Conservation (phyloP, 2,888 invertebrate species). For the Heliconius cydno region DNA sequence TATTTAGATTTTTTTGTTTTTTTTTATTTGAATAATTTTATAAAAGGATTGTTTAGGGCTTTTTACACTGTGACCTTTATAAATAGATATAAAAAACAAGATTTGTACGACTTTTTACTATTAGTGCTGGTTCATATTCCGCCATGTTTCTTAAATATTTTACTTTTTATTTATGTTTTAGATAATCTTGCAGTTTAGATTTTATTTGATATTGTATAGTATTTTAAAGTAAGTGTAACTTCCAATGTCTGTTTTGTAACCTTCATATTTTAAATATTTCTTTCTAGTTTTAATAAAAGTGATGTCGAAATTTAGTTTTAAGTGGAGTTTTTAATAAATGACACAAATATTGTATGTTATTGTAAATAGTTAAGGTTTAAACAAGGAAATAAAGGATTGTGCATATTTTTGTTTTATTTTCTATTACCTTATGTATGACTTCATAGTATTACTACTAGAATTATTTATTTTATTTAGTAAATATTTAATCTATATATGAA, state of each 20-base stretch:
- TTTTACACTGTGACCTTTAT: not conserved
- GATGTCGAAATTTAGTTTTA: conserved; percentile 35
- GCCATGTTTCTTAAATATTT: not conserved
- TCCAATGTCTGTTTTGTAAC: conserved; percentile 31
- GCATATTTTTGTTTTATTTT: conserved; percentile 41
- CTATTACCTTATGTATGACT: not conserved
- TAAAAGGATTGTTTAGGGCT: not conserved
- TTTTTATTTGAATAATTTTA: conserved; percentile 8
- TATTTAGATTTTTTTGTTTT: not conserved
- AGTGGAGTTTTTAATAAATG: conserved; percentile 50
- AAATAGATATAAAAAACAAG: not conserved
- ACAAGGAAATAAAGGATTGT: conserved; percentile 57
- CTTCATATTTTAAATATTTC: conserved; percentile 24
- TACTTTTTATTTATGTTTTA: conserved; percentile 21
- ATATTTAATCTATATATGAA: not conserved
- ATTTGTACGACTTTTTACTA: not conserved
- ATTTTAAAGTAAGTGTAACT: conserved; percentile 24
- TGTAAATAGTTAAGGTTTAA: conserved; percentile 55
- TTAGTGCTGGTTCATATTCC: conserved; percentile 8
- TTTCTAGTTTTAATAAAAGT: conserved; percentile 26
- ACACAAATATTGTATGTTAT: conserved; percentile 52
- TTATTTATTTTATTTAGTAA: too few species aligned
- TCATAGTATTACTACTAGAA: too few species aligned
- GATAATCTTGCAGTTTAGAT: not conserved
- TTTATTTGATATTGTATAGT: conserved; percentile 18